Conservation (phyloP, 1,140 invertebrate genomes). For the Lucilia cuprina region DNA sequence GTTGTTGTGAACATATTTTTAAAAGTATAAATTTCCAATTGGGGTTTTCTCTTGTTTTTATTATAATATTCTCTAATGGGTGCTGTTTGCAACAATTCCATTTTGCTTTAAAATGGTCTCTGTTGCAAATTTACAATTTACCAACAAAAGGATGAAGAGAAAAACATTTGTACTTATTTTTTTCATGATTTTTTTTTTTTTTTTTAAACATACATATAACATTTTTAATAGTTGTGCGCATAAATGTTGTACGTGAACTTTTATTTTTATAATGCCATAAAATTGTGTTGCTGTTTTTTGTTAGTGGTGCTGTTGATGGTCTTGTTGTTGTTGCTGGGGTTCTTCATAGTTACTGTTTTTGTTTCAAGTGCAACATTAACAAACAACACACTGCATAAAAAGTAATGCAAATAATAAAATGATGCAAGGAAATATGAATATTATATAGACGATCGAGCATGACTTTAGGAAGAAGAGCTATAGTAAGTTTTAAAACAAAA, state of each 20-base stretch:
- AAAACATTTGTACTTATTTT: background rate
- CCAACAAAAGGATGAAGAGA: background rate
- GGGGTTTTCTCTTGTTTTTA: too few species aligned
- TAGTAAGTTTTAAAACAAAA: too few species aligned
- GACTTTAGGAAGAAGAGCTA: too few species aligned
- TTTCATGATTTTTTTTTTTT: background rate
- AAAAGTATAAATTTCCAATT: too few species aligned
- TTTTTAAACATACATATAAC: background rate
- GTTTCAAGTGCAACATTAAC: background rate
- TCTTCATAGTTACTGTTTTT: background rate
- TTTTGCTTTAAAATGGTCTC: background rate
- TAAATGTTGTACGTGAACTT: background rate
- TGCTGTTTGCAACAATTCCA: too few species aligned
- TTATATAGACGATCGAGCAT: too few species aligned
- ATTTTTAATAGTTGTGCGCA: background rate
- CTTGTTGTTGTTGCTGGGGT: too few species aligned
- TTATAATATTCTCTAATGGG: too few species aligned
- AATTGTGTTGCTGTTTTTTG: background rate
- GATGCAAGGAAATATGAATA: too few species aligned
- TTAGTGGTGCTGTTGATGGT: background rate
- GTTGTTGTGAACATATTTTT: too few species aligned
- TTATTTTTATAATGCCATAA: background rate
- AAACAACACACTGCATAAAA: too few species aligned
- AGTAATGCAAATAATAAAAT: too few species aligned
- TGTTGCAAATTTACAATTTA: background rate